Evolutionary conservation across 2,888 invertebrate species (phyloP).

Genomic region (Himalopsyche kuldschensis): DNA sequence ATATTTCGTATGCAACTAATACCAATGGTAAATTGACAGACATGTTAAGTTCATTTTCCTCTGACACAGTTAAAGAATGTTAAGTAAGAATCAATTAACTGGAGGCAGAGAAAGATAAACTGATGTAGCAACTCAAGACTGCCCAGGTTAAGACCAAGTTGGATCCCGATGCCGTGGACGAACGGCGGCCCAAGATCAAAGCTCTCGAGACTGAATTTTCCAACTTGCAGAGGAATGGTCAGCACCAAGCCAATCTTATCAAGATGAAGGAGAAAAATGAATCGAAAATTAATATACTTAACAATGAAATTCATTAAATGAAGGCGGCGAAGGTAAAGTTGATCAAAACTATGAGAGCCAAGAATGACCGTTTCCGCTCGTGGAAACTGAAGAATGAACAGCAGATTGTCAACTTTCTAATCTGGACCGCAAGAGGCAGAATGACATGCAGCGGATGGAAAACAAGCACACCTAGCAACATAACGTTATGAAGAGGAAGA

Average conservation of each 20-base stretch:
- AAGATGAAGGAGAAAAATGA: slow-evolving; percentile 83
- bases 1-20: too few relatives aligned
- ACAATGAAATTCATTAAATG: slow-evolving; percentile 73
- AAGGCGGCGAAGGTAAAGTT: slow-evolving; percentile 79
- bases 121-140: slow-evolving; percentile 67
- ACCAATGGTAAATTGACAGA: too few relatives aligned
- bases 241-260: slow-evolving; percentile 65
- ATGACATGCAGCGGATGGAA: slow-evolving; percentile 80
- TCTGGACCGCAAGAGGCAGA: slow-evolving; percentile 79
- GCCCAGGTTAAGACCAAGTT: slow-evolving; percentile 61
- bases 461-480: slow-evolving; percentile 77
- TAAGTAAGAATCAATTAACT: slow-evolving; percentile 69
- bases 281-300: slow-evolving; percentile 71
- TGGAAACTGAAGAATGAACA: slow-evolving; percentile 81
- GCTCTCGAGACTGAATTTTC: slow-evolving; percentile 75
- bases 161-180: slow-evolving; percentile 68
- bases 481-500: slow-evolving; percentile 81
- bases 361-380: slow-evolving; percentile 79
- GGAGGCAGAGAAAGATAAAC: slow-evolving; percentile 74
- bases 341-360: slow-evolving; percentile 80
- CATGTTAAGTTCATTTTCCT: too few relatives aligned
- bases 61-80: slow-evolving; percentile 68
- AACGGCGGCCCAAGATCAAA: slow-evolving; percentile 75
- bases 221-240: slow-evolving; percentile 71
- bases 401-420: slow-evolving; percentile 74